Evolutionary conservation across 2,797 vertebrate genomes (phyloP).

Genomic region (Fistularia commersonii): DNA sequence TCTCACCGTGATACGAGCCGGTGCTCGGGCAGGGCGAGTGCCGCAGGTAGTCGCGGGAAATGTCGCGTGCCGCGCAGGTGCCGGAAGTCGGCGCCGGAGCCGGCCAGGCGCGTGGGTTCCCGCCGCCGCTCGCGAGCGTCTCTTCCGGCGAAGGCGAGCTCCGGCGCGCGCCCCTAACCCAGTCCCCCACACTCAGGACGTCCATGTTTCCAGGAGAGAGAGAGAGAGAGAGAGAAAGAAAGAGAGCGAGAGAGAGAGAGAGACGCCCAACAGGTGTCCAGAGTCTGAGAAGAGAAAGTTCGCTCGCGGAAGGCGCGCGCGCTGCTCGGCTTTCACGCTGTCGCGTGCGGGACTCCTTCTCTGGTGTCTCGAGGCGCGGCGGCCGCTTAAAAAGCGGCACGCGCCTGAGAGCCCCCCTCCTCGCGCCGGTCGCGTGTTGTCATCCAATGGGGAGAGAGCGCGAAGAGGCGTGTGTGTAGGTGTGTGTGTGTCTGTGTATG

Average conservation of each 20-base stretch:
- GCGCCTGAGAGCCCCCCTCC: slow-evolving; percentile 88
- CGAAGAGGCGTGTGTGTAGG: slow-evolving; percentile 63
- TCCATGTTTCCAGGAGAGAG: slow-evolving; percentile 58
- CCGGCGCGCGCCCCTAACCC: slow-evolving; percentile 14
- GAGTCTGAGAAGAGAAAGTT: slow-evolving; percentile 10
- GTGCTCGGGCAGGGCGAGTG: slow-evolving; percentile 76
- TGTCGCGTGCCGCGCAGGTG: slow-evolving; percentile 80
- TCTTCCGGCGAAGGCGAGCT: slow-evolving; percentile 40
- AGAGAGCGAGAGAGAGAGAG: background rate
- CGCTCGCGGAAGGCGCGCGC: slow-evolving; percentile 45
- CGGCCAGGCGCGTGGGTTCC: slow-evolving; percentile 88
- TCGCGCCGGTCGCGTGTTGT: slow-evolving; percentile 90
- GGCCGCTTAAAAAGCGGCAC: slow-evolving; percentile 97
- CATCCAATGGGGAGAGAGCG: slow-evolving; percentile 82
- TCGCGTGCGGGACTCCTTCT: slow-evolving; percentile 85
- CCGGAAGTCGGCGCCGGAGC: slow-evolving; percentile 77
- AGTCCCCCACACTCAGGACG: slow-evolving; percentile 62
- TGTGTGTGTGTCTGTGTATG: slow-evolving; percentile 44
- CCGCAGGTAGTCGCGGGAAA: slow-evolving; percentile 77
- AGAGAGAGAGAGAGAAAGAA: too few relatives aligned
- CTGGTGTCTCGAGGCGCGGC: slow-evolving; percentile 85
- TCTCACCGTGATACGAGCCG: slow-evolving; percentile 65
- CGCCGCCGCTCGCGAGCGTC: slow-evolving; percentile 79
- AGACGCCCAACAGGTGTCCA: slow-evolving; percentile 5
- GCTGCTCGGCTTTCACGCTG: slow-evolving; percentile 45